These are phyloP conservation scores for Oxystoma pomonae DNA, from an alignment of 2,888 invertebrate species.

Conservation along the genomic window DNA sequence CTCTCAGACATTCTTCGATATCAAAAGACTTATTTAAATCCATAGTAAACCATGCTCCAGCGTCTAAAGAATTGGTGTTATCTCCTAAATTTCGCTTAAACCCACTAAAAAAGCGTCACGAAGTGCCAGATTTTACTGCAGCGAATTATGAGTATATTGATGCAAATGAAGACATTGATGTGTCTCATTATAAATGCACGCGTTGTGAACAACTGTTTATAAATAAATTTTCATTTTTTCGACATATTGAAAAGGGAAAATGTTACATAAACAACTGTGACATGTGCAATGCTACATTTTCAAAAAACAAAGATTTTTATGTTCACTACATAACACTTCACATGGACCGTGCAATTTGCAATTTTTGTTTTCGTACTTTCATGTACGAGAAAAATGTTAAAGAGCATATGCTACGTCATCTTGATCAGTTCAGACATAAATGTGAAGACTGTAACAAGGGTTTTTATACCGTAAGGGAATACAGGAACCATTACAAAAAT, in stretches of 20 bases:
- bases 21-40: constrained; percentile 6
- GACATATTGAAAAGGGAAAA: constrained; percentile 47
- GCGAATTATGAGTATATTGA: constrained; percentile 39
- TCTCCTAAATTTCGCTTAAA: constrained; percentile 31
- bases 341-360: constrained; percentile 45
- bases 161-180: constrained; percentile 42
- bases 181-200: constrained; percentile 43
- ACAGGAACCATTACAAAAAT: constrained; percentile 46
- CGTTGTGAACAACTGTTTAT: constrained; percentile 47
- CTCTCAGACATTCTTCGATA: constrained; percentile 20
- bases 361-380: constrained; percentile 46
- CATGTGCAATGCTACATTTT: constrained; percentile 41
- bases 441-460: constrained; percentile 47
- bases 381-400: constrained; percentile 48
- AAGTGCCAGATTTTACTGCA: constrained; percentile 45
- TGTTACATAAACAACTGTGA: constrained; percentile 47
- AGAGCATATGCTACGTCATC: constrained; percentile 45
- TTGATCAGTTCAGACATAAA: constrained; percentile 45
- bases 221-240: constrained; percentile 44
- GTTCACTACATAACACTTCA: constrained; percentile 42
- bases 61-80: no score
- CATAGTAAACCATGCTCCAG: constrained; percentile 14
- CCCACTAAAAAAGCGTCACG: constrained; percentile 38
- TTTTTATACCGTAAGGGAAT: constrained; percentile 46
- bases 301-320: constrained; percentile 43